Evolutionary conservation across 2,113 vertebrate species (phyloP).

Genomic region (Rousettus leschenaultii): DNA sequence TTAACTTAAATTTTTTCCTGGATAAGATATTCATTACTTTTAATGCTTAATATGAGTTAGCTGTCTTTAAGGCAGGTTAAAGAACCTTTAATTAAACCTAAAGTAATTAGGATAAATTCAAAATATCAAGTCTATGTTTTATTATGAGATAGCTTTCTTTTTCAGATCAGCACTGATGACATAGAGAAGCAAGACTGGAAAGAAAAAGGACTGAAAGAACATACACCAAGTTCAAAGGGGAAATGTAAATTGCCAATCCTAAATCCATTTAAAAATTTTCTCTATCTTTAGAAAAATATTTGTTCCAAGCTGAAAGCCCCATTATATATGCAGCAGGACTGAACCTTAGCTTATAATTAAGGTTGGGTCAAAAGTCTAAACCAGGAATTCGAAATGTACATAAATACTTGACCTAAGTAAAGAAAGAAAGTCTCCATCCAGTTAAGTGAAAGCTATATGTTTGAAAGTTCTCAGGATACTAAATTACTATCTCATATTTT

Average conservation of each 20-base stretch:
- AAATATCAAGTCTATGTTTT: conserved; percentile 36
- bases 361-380: conserved; percentile 24
- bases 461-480: conserved; percentile 58
- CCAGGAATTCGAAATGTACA: conserved; percentile 37
- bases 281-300: conserved; percentile 25
- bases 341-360: conserved; percentile 29
- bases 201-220: not conserved
- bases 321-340: conserved; percentile 1
- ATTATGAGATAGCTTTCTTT: conserved; percentile 9
- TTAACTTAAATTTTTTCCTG: not conserved
- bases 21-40: not conserved
- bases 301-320: conserved; percentile 31
- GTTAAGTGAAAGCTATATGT: conserved; percentile 57
- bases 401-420: conserved; percentile 15
- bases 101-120: conserved; percentile 37
- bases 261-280: conserved; percentile 46
- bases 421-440: conserved; percentile 47
- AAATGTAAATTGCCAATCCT: conserved; percentile 3
- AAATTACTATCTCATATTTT: conserved; percentile 57
- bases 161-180: conserved; percentile 19
- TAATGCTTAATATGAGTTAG: conserved; percentile 12
- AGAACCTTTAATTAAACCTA: conserved; percentile 22
- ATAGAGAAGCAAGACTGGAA: conserved; percentile 5
- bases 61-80: conserved; percentile 12
- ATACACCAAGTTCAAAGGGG: conserved; percentile 22